A percentile compares a stretch with the other conserved stretches of the same genome.
Conservation (phyloP, 2,113 vertebrate genomes). For the Psophia crepitans region DNA sequence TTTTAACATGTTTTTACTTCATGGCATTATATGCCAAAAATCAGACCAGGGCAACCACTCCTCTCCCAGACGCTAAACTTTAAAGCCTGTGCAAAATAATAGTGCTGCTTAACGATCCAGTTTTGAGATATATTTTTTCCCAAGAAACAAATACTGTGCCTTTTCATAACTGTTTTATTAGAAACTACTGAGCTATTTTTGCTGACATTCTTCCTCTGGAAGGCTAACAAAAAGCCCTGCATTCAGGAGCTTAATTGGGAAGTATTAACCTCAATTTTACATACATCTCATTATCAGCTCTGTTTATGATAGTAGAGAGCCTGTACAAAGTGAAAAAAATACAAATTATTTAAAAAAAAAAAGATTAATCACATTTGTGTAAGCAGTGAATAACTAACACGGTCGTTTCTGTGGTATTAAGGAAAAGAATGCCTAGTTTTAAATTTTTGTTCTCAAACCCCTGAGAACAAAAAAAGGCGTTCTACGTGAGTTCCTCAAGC, state of each 20-base stretch:
- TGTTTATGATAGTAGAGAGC: background rate
- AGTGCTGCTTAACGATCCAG: background rate
- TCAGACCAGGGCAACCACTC: background rate
- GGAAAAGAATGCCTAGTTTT: background rate
- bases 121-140: background rate
- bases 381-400: background rate
- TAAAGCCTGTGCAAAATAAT: background rate
- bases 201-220: background rate
- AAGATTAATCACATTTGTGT: background rate
- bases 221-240: background rate
- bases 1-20: background rate
- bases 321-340: background rate
- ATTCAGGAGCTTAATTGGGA: background rate
- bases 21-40: background rate
- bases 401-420: fast-evolving
- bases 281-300: background rate
- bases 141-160: background rate
- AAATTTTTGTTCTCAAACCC: background rate
- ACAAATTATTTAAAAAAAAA: background rate
- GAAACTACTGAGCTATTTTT: background rate
- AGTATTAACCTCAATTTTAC: background rate
- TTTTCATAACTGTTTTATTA: background rate
- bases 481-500: background rate
- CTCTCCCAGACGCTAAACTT: background rate
- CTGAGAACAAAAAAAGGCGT: background rate